Percentiles rank a stretch among this genome's conserved stretches.
phyloP scores from a whole-genome alignment of 2,113 vertebrate genomes.

The Albula goreensis region DNA sequence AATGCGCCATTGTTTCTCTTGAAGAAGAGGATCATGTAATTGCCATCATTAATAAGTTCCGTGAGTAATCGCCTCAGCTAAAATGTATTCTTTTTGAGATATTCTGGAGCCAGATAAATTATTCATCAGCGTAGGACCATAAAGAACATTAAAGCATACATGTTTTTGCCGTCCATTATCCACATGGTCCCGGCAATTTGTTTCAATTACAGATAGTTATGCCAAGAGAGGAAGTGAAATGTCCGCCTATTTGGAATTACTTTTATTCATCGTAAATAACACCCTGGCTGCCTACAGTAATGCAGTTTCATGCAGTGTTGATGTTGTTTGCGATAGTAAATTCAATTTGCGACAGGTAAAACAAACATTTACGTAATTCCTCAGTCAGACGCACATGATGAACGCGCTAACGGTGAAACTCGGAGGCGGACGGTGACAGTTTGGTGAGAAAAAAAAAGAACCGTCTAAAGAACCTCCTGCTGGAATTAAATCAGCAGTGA shows the following conservation, averaged over 20 bases:
- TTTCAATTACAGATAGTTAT: background rate
- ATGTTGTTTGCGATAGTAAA: background rate
- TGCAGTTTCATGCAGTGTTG: background rate
- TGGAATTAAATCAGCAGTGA: background rate
- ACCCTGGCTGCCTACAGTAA: background rate
- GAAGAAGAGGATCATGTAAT: background rate
- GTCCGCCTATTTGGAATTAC: background rate
- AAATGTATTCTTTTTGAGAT: background rate
- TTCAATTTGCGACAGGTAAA: background rate
- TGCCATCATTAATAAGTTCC: conserved; percentile 11
- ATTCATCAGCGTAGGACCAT: background rate
- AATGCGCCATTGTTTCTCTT: background rate
- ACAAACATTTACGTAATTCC: background rate
- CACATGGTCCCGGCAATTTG: background rate
- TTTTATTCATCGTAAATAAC: background rate
- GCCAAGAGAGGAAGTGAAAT: background rate
- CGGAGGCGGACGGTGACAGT: background rate
- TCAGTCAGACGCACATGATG: background rate
- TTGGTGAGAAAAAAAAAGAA: background rate
- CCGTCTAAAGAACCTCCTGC: background rate
- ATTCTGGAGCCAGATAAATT: background rate
- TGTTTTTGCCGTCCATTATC: background rate
- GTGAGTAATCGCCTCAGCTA: background rate
- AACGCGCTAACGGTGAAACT: background rate
- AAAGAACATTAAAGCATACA: background rate